phyloP scores from a whole-genome alignment of 2,888 invertebrate genomes.

The Agriotes lineatus region DNA sequence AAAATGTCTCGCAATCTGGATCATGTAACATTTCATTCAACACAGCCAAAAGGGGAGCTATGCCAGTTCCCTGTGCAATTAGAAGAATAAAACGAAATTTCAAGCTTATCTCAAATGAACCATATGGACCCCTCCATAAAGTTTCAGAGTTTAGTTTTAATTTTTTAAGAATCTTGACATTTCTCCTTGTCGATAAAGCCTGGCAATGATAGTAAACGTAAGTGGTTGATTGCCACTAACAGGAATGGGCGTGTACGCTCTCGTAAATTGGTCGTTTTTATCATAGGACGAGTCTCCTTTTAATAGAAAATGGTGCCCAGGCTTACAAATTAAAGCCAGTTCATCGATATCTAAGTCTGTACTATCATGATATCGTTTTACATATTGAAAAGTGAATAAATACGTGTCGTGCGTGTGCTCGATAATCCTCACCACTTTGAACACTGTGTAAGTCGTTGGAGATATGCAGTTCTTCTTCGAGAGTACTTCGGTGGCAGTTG shows the following conservation, averaged over 20 bases:
- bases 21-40: conserved; percentile 73
- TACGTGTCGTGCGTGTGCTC: conserved; percentile 53
- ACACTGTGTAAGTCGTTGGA: conserved; percentile 56
- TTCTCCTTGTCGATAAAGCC: conserved; percentile 66
- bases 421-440: conserved; percentile 56
- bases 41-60: conserved; percentile 78
- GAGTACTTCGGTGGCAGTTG: conserved; percentile 49
- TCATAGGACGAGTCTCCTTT: conserved; percentile 50
- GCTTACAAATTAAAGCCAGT: conserved; percentile 54
- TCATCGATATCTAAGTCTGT: neutral
- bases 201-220: conserved; percentile 68
- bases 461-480: conserved; percentile 56
- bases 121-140: conserved; percentile 82
- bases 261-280: conserved; percentile 59
- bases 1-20: conserved; percentile 75
- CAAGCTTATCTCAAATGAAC: conserved; percentile 68
- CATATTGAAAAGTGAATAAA: conserved; percentile 61
- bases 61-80: conserved; percentile 81
- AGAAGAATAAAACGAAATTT: conserved; percentile 66
- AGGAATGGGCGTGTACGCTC: conserved; percentile 70
- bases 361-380: too few relatives aligned
- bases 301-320: conserved; percentile 70
- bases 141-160: conserved; percentile 65
- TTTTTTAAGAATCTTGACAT: conserved; percentile 65
- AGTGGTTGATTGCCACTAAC: conserved; percentile 49